These are phyloP conservation scores for Leptocoma aspasia DNA, from an alignment of 2,113 vertebrate species.

Conservation along the genomic window DNA sequence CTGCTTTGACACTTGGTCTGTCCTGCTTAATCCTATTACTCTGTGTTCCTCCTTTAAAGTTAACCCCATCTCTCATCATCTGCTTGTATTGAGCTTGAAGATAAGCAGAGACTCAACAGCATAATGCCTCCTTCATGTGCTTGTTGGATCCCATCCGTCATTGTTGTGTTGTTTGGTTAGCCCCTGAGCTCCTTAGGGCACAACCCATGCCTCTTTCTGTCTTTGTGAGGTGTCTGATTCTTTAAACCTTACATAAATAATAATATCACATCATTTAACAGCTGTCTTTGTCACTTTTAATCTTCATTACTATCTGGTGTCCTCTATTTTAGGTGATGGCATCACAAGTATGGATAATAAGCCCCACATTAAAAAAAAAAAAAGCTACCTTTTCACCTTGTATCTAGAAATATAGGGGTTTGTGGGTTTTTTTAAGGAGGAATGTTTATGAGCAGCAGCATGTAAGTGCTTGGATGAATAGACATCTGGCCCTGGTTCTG, in stretches of 20 bases:
- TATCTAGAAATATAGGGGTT: neutral
- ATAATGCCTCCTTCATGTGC: neutral
- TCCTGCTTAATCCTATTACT: slow-evolving; percentile 38
- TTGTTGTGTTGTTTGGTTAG: slow-evolving; percentile 17
- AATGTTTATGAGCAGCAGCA: neutral
- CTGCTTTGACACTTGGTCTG: slow-evolving; percentile 16
- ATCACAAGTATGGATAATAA: neutral
- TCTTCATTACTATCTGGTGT: neutral
- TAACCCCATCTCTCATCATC: slow-evolving; percentile 14
- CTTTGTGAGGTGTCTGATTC: neutral
- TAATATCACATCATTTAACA: neutral
- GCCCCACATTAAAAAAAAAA: neutral
- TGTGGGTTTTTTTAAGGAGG: neutral
- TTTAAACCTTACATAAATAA: slow-evolving; percentile 23
- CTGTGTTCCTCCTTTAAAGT: neutral
- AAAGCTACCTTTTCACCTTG: neutral
- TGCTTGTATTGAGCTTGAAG: slow-evolving; percentile 14
- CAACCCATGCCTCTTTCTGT: neutral
- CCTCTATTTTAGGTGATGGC: neutral
- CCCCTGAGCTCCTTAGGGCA: slow-evolving; percentile 22
- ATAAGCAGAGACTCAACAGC: neutral
- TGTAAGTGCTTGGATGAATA: neutral
- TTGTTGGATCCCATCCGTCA: neutral
- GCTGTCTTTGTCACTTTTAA: neutral
- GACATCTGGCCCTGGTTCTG: neutral